Conservation (phyloP, 2,797 vertebrate species). For the Neosilurus mollespiculum region DNA sequence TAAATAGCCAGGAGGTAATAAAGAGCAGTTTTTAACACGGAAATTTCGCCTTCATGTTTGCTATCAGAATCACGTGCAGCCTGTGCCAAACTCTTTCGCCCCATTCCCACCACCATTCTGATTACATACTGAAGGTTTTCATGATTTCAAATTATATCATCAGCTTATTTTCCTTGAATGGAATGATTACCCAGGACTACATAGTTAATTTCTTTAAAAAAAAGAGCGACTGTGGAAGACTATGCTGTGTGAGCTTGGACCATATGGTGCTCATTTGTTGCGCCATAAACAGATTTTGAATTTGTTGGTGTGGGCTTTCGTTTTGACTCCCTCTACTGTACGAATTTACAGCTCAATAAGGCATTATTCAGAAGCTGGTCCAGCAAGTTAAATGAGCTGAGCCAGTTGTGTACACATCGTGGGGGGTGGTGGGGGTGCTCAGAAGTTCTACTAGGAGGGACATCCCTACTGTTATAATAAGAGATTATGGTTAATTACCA, state of each 20-base stretch:
- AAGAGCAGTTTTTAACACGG: conserved; percentile 37
- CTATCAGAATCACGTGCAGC: conserved; percentile 30
- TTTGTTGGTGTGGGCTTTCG: conserved; percentile 27
- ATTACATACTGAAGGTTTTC: conserved; percentile 48
- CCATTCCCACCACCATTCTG: conserved; percentile 47
- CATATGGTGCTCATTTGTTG: conserved; percentile 65
- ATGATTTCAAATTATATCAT: conserved; percentile 56
- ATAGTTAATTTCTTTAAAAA: conserved; percentile 48
- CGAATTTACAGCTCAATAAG: conserved; percentile 38
- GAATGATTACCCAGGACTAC: conserved; percentile 50
- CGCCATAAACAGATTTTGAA: conserved; percentile 51
- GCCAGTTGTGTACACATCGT: conserved; percentile 22
- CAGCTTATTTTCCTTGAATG: conserved; percentile 19
- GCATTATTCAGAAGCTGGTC: conserved; percentile 40
- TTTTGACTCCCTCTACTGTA: conserved; percentile 20
- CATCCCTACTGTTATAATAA: conserved; percentile 34
- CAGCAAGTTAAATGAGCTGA: conserved; percentile 45
- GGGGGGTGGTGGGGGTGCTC: neutral
- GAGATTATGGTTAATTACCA: conserved; percentile 34
- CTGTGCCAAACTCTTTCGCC: conserved; percentile 63
- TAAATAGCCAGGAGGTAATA: conserved; percentile 49
- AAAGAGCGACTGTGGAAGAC: conserved; percentile 40
- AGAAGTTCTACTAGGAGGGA: conserved; percentile 31
- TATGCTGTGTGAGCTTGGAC: conserved; percentile 38
- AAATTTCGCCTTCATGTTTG: conserved; percentile 14